phyloP scores from a whole-genome alignment of 2,113 vertebrate species.

The Corythaixoides concolor region DNA sequence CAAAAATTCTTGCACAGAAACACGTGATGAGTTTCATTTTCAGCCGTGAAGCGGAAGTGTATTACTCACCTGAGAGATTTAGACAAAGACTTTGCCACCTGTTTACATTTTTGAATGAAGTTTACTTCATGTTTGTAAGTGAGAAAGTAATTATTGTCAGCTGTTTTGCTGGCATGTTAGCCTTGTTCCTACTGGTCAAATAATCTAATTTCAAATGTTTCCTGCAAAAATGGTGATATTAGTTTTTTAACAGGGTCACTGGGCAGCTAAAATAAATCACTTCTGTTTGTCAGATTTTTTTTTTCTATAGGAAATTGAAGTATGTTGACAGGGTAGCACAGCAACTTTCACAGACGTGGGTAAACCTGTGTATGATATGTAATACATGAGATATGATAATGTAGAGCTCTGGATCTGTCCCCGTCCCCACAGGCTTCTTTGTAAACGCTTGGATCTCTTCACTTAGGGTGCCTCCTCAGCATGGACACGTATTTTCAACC shows the following conservation, averaged over 20 bases:
- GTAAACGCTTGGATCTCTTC: neutral
- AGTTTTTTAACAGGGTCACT: neutral
- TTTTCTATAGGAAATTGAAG: neutral
- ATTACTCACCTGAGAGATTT: neutral
- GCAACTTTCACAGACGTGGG: neutral
- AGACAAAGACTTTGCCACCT: neutral
- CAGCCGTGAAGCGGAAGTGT: neutral
- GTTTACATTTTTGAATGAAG: neutral
- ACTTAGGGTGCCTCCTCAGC: neutral
- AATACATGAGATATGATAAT: neutral
- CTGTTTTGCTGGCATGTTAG: neutral
- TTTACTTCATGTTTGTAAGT: neutral
- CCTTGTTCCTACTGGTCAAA: neutral
- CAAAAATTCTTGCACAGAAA: neutral
- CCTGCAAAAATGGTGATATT: neutral
- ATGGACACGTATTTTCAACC: neutral
- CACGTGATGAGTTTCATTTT: neutral
- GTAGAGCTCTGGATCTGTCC: accelerated
- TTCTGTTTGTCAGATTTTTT: neutral
- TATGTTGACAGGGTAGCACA: neutral
- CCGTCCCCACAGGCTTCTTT: neutral
- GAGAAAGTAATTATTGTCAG: neutral
- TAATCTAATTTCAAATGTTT: neutral
- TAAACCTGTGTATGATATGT: neutral
- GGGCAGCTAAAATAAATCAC: neutral